These are phyloP conservation scores for Umimayanthus kanabou DNA, from an alignment of 92 coral and sea anemone genomes.

Conservation along the genomic window DNA sequence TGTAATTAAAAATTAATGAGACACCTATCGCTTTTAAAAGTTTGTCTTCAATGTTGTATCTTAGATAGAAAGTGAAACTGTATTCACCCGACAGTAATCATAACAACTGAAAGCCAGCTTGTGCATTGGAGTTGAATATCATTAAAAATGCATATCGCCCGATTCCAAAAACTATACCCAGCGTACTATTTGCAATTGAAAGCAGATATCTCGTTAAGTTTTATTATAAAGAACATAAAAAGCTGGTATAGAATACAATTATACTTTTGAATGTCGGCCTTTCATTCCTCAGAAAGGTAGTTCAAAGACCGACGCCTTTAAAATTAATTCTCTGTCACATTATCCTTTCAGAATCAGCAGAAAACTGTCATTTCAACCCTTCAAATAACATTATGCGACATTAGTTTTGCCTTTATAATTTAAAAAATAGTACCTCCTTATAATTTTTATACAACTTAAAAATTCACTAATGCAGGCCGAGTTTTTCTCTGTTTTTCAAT, in stretches of 20 bases:
- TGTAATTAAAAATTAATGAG: slow-evolving; percentile 39
- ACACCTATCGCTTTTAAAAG: slow-evolving; percentile 30
- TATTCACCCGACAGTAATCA: slow-evolving; percentile 24
- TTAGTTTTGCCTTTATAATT: not conserved
- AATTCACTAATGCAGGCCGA: not conserved
- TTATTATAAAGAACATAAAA: slow-evolving; percentile 11
- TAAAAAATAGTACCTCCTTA: not conserved
- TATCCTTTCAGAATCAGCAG: not conserved
- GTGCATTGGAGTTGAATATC: not conserved
- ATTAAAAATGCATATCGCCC: slow-evolving; percentile 30
- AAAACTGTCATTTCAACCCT: slow-evolving; percentile 4
- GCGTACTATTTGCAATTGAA: slow-evolving; percentile 4
- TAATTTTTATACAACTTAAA: not conserved
- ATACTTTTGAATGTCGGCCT: not conserved
- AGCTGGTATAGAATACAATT: not conserved
- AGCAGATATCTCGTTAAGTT: slow-evolving; percentile 3
- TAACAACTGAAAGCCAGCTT: slow-evolving; percentile 5
- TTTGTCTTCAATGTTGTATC: slow-evolving; percentile 32
- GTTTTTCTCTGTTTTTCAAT: not conserved
- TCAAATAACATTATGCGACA: not conserved
- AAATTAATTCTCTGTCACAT: not conserved
- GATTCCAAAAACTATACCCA: slow-evolving; percentile 5
- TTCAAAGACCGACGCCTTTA: slow-evolving; percentile 5
- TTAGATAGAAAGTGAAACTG: slow-evolving; percentile 42
- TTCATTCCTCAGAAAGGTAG: slow-evolving; percentile 2